phyloP scores from a whole-genome alignment of 2,113 vertebrate species.

The Cyanistes caeruleus region DNA sequence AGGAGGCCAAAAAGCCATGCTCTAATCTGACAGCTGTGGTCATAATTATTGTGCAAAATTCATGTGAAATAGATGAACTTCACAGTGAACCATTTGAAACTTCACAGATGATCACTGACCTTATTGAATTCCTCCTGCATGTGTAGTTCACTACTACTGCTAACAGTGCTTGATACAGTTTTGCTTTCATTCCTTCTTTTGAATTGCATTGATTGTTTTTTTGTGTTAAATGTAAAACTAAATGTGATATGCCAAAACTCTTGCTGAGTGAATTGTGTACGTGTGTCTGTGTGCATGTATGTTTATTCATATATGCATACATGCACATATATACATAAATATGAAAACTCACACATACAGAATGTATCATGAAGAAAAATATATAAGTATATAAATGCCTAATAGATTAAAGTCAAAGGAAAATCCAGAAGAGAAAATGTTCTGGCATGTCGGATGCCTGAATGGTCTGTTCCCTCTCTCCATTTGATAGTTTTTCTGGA shows the following conservation, averaged over 20 bases:
- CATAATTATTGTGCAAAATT: neutral
- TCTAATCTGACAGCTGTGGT: neutral
- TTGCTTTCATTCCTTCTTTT: neutral
- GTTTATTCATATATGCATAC: neutral
- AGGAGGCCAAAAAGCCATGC: neutral
- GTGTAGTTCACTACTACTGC: neutral
- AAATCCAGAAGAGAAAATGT: neutral
- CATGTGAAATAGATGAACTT: neutral
- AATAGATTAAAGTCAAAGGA: neutral
- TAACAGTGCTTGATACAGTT: neutral
- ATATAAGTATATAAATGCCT: neutral
- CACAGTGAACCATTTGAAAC: neutral
- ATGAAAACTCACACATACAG: neutral
- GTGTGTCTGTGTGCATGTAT: rapidly evolving
- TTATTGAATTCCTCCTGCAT: neutral
- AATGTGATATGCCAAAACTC: neutral
- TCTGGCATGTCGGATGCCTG: neutral
- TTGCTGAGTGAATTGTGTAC: neutral
- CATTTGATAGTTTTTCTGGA: neutral
- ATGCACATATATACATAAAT: neutral
- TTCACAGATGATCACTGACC: neutral
- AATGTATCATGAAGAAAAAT: neutral
- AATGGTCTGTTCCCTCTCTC: neutral
- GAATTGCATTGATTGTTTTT: neutral
- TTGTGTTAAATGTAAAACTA: neutral